Base-by-base conservation (phyloP, 2,888 invertebrate genomes). In the Eucera pruinosa region DNA sequence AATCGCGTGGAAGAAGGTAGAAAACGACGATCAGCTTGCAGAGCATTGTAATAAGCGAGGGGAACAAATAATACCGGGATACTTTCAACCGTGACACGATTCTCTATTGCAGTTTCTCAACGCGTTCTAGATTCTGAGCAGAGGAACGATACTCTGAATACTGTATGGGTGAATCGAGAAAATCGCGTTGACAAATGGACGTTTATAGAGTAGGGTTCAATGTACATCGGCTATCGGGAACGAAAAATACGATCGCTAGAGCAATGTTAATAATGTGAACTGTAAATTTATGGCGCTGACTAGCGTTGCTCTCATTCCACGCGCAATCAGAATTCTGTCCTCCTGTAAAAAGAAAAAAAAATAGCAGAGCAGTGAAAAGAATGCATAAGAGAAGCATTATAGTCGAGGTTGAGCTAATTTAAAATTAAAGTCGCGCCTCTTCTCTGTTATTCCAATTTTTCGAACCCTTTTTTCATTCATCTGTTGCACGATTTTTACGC, bases 11-110 rank as follows among this genome's bases (percentile, higher is more conserved):
- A n/a, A n/a, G n/a, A n/a, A n/a, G n/a, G n/a, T n/a, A n/a, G n/a
- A n/a, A n/a, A n/a, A n/a, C n/a, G n/a, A n/a, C n/a, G n/a, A n/a
- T n/a, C n/a, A n/a, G n/a, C n/a, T n/a, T n/a, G n/a, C n/a, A n/a
- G n/a, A n/a, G n/a, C n/a, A n/a, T n/a, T n/a, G n/a, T n/a, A n/a
- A n/a, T 43, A n/a, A 41, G 30, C 30, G 45, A 52, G 23, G 45
- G 18, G 18, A 15, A 57, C 39, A n/a, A n/a, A 50, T 55, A 27
- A 47, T 33, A 20, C 47, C 36, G 62, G n/a, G 57, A 77, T 64
- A 57, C 54, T 55, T 76, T 65, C 70, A 78, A 64, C 74, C 74
- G 55, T 74, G 80, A 66, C 80, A 78, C 66, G 50, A 71, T 78
- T 80, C 61, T 15, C 23, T 30, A 13, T 11, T 23, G 62, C 54